phyloP scores from a whole-genome alignment of 2,797 vertebrate species.

The Oreortyx pictus region DNA sequence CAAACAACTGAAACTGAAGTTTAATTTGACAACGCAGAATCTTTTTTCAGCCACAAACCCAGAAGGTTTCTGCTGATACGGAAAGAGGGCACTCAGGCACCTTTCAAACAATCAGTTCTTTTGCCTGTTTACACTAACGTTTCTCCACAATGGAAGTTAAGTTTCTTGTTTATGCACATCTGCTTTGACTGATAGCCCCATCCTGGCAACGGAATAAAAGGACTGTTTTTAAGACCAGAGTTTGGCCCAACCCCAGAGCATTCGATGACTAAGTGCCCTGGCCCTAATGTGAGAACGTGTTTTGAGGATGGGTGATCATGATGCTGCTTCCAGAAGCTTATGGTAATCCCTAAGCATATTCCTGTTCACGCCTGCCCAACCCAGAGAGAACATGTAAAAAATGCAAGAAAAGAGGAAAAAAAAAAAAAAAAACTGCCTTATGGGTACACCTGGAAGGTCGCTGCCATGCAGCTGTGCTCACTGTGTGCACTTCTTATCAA shows the following conservation, averaged over 20 bases:
- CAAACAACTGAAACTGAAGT: constrained; percentile 32
- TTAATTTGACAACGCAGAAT: neutral
- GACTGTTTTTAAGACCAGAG: constrained; percentile 1
- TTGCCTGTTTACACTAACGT: neutral
- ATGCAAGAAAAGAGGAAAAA: too few species aligned
- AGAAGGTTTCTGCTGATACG: constrained; percentile 62
- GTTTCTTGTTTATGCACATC: constrained; percentile 20
- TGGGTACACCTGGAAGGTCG: neutral
- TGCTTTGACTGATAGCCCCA: constrained; percentile 49
- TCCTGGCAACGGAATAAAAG: constrained; percentile 42
- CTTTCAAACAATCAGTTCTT: constrained; percentile 20
- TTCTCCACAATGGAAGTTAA: constrained; percentile 23
- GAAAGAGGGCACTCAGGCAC: neutral
- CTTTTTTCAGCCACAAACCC: neutral
- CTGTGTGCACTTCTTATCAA: neutral
- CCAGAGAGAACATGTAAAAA: neutral
- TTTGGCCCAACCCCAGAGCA: constrained; percentile 27
- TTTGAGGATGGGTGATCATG: neutral
- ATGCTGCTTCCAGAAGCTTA: neutral
- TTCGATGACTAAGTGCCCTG: constrained; percentile 18
- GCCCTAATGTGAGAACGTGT: neutral
- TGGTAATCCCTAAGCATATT: neutral
- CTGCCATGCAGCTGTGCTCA: neutral
- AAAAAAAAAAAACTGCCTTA: neutral
- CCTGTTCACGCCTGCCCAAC: neutral